Base-by-base conservation (phyloP, 2,797 vertebrate species). In the Mycteria americana region DNA sequence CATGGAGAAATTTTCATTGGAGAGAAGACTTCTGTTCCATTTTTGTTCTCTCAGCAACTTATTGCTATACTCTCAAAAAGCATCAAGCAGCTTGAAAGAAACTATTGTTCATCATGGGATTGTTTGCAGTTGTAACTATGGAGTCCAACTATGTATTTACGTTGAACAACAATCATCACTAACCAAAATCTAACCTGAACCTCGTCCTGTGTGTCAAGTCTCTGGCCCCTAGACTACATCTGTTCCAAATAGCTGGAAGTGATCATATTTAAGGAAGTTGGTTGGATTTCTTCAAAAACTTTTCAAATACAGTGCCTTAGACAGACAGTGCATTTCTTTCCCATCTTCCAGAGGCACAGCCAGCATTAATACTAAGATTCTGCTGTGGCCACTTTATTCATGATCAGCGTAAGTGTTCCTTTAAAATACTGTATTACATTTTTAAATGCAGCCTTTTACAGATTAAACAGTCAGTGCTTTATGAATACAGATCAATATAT, bases 81-180 rank as follows among this genome's bases (percentile, higher is more conserved):
- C 23, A 60, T 46, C 30, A 91, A 85, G 50, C 24, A 37, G 1
- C 43, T 65, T 92, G 72, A 93, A 95, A 96, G 81, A 88, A 69
- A 74, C 50, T 54, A 78, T 51, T 92, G 54, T 68, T 85, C 19
- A 10, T 48, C 39, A 62, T 2, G 57, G 39, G 37, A 53, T 31
- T 83, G 72, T 94, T 82, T 95, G 53, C 70, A 87, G 63, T 51
- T 63, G 62, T 94, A 92, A 88, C 92, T 93, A 90, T 80, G 86
- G 92, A 92, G 76, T 54, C 28, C 62, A 91, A 4, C 35, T 67
- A 84, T 68, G 64, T 86, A 95, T 92, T 96, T 94, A 73, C 30
- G 25, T 85, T 53, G 82, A 95, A 89, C 41, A 91, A 74, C 0
- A 0, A 82, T 27, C 72, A 74, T 64, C 31, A 22, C n/a, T 65